phyloP scores from a whole-genome alignment of 2,797 vertebrate genomes.

The Enteromius viviparus region DNA sequence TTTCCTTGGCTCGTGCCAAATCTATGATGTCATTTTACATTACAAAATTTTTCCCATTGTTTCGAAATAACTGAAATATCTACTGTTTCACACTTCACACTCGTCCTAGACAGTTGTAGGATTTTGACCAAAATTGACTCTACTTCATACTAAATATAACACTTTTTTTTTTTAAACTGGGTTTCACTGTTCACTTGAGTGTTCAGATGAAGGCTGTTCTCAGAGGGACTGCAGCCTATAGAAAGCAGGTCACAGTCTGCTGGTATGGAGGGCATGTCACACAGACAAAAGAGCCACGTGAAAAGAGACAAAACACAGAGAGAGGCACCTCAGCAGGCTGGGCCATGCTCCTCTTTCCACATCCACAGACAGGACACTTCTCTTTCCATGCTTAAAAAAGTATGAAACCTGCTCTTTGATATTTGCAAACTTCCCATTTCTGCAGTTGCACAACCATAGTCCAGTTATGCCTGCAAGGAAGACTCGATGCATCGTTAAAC shows the following conservation, averaged over 20 bases:
- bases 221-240: conserved; percentile 2
- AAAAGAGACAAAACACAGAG: conserved; percentile 63
- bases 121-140: neutral
- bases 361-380: conserved; percentile 63
- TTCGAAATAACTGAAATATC: neutral
- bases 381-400: conserved; percentile 61
- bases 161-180: neutral
- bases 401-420: conserved; percentile 2
- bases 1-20: neutral
- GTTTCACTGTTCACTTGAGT: conserved; percentile 1
- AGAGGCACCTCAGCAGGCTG: conserved; percentile 65
- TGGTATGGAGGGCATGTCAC: conserved; percentile 79
- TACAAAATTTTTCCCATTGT: neutral
- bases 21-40: neutral
- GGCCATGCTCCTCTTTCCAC: conserved; percentile 38
- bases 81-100: no score
- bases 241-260: conserved; percentile 60
- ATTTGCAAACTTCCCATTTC: conserved; percentile 16
- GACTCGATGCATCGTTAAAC: neutral
- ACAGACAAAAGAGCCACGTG: conserved; percentile 77
- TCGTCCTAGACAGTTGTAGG: no score
- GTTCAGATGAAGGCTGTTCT: conserved; percentile 12
- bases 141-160: neutral
- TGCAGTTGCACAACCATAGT: conserved; percentile 27
- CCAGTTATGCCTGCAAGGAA: conserved; percentile 16